These are phyloP conservation scores for Echinops telfairi DNA, from an alignment of 2,113 vertebrate species.

Conservation along the genomic window DNA sequence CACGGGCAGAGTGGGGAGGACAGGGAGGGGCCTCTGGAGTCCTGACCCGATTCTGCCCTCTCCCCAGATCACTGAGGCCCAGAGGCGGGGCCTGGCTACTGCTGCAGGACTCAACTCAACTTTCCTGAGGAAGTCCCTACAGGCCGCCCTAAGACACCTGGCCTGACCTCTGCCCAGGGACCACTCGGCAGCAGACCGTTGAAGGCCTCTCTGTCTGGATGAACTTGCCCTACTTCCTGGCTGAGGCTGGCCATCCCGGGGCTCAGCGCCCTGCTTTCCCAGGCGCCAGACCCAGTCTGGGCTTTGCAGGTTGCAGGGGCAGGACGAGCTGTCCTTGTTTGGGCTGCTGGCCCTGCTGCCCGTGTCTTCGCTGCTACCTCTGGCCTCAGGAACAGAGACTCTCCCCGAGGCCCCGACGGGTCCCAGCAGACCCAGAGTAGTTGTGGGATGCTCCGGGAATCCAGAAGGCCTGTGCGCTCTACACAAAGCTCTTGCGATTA, in stretches of 20 bases:
- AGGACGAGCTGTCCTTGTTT: neutral
- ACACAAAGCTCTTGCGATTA: neutral
- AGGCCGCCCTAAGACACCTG: constrained; percentile 89
- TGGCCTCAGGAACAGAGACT: neutral
- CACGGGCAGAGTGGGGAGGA: neutral
- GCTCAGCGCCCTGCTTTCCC: neutral
- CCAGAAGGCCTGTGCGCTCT: neutral
- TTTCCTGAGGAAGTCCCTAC: constrained; percentile 93
- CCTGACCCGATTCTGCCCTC: neutral
- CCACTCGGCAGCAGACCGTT: neutral
- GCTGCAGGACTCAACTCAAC: constrained; percentile 88
- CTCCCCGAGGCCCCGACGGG: neutral
- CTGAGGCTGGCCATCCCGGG: neutral
- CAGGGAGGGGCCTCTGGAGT: neutral
- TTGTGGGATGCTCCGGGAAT: neutral
- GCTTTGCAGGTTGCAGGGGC: neutral
- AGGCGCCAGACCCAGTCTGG: neutral
- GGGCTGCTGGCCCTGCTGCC: neutral
- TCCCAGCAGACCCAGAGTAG: neutral
- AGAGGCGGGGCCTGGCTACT: constrained; percentile 87
- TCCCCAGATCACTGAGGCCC: constrained; percentile 89
- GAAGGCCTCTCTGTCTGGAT: constrained; percentile 12
- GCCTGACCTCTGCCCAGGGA: constrained; percentile 57
- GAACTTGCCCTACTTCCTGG: neutral
- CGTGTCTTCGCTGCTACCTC: neutral